These are phyloP conservation scores for Ypsolopha scabrella DNA, from an alignment of 2,888 invertebrate genomes.

Conservation along the genomic window DNA sequence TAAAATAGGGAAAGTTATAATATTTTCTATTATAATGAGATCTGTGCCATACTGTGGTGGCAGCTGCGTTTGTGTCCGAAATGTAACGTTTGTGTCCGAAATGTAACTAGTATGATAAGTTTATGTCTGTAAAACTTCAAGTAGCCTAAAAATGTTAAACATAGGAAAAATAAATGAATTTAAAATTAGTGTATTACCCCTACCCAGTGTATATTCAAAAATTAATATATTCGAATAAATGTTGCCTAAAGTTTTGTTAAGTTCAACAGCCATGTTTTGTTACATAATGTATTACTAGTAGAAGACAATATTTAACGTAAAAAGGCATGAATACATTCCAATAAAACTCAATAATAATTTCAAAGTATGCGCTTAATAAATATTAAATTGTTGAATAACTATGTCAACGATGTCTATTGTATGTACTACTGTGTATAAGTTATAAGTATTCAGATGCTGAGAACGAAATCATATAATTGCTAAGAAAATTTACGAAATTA, in stretches of 20 bases:
- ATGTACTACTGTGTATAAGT: conserved; percentile 42
- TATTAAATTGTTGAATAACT: conserved; percentile 35
- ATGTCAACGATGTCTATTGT: conserved; percentile 43
- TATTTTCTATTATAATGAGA: conserved; percentile 21
- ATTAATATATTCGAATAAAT: conserved; percentile 13
- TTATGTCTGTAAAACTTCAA: conserved; percentile 50
- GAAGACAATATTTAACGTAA: conserved; percentile 23
- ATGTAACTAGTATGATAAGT: conserved; percentile 50
- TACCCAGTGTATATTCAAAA: conserved; percentile 25
- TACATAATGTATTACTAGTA: not conserved
- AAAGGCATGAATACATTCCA: conserved; percentile 54
- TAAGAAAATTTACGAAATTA: conserved; percentile 69
- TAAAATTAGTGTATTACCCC: conserved; percentile 22
- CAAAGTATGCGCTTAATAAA: conserved; percentile 57
- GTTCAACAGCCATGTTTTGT: conserved; percentile 1
- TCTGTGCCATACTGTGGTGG: conserved; percentile 67
- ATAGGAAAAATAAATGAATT: conserved; percentile 38
- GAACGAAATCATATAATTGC: conserved; percentile 65
- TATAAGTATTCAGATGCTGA: conserved; percentile 64
- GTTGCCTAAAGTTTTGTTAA: conserved; percentile 4
- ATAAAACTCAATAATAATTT: conserved; percentile 35
- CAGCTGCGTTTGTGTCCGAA: conserved; percentile 32
- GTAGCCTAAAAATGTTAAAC: conserved; percentile 47
- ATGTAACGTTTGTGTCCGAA: conserved; percentile 43
- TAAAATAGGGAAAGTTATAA: not conserved